Evolutionary conservation across 2,888 invertebrate genomes (phyloP).

Genomic region (Heteromyza rotundicornis): DNA sequence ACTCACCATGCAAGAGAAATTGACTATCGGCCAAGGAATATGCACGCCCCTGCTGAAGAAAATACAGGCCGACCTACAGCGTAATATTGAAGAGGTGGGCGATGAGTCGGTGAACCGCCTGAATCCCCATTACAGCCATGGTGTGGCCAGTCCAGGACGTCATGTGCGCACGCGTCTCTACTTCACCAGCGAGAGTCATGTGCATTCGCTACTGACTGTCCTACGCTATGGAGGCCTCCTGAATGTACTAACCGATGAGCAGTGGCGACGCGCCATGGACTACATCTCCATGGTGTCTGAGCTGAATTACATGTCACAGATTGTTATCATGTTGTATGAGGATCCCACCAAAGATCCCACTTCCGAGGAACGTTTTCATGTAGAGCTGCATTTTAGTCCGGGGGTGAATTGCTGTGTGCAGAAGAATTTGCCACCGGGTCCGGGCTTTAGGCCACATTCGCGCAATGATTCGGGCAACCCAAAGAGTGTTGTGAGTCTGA

Average conservation of each 20-base stretch:
- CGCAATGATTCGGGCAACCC: conserved; percentile 79
- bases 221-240: conserved; percentile 90
- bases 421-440: conserved; percentile 90
- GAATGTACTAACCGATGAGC: conserved; percentile 89
- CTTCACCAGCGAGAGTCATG: conserved; percentile 99
- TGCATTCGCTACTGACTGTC: conserved; percentile 96
- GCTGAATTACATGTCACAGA: conserved; percentile 98
- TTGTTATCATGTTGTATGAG: conserved; percentile 98
- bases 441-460: conserved; percentile 90
- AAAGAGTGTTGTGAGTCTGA: conserved; percentile 67
- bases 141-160: conserved; percentile 96
- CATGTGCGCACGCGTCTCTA: conserved; percentile 98
- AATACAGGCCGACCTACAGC: conserved; percentile 90
- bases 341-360: conserved; percentile 95
- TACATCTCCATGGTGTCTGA: conserved; percentile 98
- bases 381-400: conserved; percentile 98
- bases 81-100: conserved; percentile 90
- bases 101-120: conserved; percentile 95
- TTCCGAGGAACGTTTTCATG: conserved; percentile 94
- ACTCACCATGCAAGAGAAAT: conserved; percentile 90
- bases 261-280: conserved; percentile 98
- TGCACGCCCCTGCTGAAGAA: conserved; percentile 96
- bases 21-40: conserved; percentile 96
- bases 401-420: conserved; percentile 97
- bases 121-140: conserved; percentile 97